phyloP scores from a whole-genome alignment of 1,140 invertebrate species.

The Eurosta solidaginis region DNA sequence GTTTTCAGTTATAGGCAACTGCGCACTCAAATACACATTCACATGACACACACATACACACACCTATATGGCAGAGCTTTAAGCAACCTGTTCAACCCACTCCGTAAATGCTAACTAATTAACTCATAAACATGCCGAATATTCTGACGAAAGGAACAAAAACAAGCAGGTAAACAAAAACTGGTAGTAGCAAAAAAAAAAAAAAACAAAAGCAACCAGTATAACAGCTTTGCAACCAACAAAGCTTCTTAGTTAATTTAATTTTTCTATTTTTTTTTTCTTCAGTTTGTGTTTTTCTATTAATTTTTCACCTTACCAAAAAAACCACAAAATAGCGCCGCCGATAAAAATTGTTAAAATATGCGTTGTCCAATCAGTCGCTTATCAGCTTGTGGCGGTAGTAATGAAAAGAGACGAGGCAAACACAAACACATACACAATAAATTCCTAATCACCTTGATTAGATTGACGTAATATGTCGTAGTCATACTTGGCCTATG shows the following conservation, averaged over 20 bases:
- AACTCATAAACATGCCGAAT: constrained; percentile 10
- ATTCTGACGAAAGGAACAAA: not conserved
- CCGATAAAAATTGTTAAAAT: not conserved
- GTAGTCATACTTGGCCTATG: not conserved
- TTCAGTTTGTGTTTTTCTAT: not conserved
- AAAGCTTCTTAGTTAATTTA: not conserved
- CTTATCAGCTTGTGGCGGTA: not conserved
- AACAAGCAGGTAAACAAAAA: not conserved
- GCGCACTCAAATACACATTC: not conserved
- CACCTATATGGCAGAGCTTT: not conserved
- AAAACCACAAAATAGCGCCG: not conserved
- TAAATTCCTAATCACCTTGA: not conserved
- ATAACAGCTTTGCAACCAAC: not conserved
- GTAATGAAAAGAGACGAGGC: not conserved
- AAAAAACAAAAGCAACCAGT: not conserved
- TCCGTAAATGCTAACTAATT: not conserved
- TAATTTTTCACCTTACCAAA: not conserved
- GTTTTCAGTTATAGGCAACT: not conserved
- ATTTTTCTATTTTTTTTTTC: not conserved
- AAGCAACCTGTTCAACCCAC: not conserved
- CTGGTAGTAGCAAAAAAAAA: not conserved
- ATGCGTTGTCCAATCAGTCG: not conserved
- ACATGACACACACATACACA: not conserved
- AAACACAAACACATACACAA: not conserved
- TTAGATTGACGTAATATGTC: not conserved